Percentiles rank a stretch among this genome's conserved stretches.
These are phyloP conservation scores for Triplophysa siluroides DNA, from an alignment of 2,113 vertebrate species.

Conservation along the genomic window DNA sequence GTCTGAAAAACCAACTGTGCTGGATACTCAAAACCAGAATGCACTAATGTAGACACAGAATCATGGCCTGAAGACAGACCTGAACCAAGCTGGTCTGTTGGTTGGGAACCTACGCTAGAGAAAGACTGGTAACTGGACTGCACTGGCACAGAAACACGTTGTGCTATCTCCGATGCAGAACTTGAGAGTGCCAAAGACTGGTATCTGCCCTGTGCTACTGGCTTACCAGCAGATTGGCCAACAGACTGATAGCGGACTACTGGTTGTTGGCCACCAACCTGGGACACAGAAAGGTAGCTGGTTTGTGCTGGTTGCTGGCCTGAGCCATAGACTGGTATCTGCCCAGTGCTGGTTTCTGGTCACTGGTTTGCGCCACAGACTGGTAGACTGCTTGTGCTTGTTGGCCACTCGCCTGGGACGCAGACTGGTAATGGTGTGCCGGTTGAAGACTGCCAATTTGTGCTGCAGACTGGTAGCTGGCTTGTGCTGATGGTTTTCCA, in stretches of 20 bases:
- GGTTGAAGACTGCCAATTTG: background rate
- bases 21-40: background rate
- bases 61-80: background rate
- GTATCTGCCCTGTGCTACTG: background rate
- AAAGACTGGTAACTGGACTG: too few relatives aligned
- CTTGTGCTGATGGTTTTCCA: background rate
- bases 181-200: background rate
- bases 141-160: background rate
- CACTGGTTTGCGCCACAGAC: fast-evolving
- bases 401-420: background rate
- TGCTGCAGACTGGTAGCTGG: background rate
- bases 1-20: background rate
- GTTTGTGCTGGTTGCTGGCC: background rate
- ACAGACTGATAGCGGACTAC: background rate
- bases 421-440: background rate
- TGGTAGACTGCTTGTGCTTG: background rate
- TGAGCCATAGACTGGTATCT: background rate
- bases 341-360: background rate
- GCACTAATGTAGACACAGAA: background rate
- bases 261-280: too few relatives aligned
- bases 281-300: background rate
- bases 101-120: background rate
- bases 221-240: fast-evolving
- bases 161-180: background rate
- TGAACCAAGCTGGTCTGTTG: background rate